Evolutionary conservation across 2,888 invertebrate species (phyloP), one percentile per base, ranked within the genome.

Genomic region (Blastobasis lacticolella): DNA sequence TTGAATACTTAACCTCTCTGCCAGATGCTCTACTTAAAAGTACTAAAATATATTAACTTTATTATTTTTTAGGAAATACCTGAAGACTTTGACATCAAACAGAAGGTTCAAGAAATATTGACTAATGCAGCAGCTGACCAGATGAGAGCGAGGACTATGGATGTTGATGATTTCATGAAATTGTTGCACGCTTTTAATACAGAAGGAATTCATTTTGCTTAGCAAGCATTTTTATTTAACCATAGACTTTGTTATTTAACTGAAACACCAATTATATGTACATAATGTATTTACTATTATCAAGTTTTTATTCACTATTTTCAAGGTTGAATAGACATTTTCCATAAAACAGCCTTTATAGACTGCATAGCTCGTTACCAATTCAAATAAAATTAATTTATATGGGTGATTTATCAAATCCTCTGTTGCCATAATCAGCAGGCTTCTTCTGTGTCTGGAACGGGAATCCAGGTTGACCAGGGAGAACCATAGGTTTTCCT

Each of bases 141-240:
- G 61, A 93, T 93, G 77, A 90, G 99, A 69, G 96, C 99, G 0
- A 90, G 99, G 66, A 93, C 92, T 5, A 96, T 99, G 98, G 97
- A 98, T 72, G 93, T 95, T 61, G 98, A 99, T 87, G 98, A 99
- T 75, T 99, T 99, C 74, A 93, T 98, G 86, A 90, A 90, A 58
- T 83, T 98, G 52, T 83, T 98, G 66, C 92, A 95, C 78, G 93
- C 93, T 42, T 98, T 98, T 76, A 99, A 99, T 82, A 90, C 91
- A 50, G 94, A 94, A 78, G 98, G 97, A 68, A 94, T 99, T 75
- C 98, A 99, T 89, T 99, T 99, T 88, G 91, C 94, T 56, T 94
- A 77, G 38, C 4, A 51, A 6, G 46, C 7, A 36, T 45, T 46
- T 7, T 54, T 42, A 42, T 8, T 40, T 40, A 40, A 40, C 4